Evolutionary conservation across 2,888 invertebrate genomes (phyloP), one percentile per base, ranked within the genome.

Genomic region (Lepas anatifera): DNA sequence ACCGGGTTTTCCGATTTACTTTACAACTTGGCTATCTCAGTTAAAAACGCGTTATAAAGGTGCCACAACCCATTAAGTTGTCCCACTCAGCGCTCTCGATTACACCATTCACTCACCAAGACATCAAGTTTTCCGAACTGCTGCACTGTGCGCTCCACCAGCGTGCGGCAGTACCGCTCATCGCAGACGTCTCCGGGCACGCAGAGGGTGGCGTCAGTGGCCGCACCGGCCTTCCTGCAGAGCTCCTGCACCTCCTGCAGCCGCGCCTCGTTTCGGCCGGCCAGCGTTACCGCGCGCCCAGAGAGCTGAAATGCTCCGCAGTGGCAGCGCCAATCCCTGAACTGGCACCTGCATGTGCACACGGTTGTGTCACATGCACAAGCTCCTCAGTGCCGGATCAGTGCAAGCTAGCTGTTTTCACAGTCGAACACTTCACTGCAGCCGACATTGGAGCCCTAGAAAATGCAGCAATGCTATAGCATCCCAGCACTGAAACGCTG

Each of bases 41-140:
- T 10, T 13, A 4, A 41, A 41, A 1, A 41, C 2, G 16, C 41
- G 41, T 4, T 16, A 10, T 16, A 16, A 41, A 16, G 41, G 1
- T 10, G 11, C 16, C 41, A 4, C 41, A 16, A 10, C 16, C 11
- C 41, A 13, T 41, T 41, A 13, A 10, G 41, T 7, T 10, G 16
- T 13, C 10, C 41, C 41, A 1, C 11, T 10, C 41, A 41, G 2
- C 41, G 11, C 11, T 16, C 41, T 10, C 8, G 27, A 50, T 2
- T 32, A 71, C 71, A 69, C 91, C 94, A 79, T 96, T 94, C 0
- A 94, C 97, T 94, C 0, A 94, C 85, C 68, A 94, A 79, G n/a
- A 93, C 86, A 80, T 94, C 91, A 18, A 94, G 80, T 78, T 86
- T 86, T 0, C 89, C 88, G 77, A 85, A 93, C 75, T 89, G 87